Conservation (phyloP, 2,888 invertebrate species). For the Chymomyza fuscimana region DNA sequence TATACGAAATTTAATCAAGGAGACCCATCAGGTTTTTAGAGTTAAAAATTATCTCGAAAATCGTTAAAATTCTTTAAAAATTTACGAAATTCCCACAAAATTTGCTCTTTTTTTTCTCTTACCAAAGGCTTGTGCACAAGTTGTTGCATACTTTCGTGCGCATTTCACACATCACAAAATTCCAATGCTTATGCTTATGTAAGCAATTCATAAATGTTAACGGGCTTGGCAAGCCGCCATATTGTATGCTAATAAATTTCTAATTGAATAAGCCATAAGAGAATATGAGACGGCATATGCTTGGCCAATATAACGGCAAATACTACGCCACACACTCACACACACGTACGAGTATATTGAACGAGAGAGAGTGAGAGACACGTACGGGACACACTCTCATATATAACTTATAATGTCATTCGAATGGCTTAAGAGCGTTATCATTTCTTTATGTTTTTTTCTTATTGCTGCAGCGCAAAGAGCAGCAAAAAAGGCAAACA, state of each 20-base stretch:
- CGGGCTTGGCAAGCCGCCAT: conserved; percentile 13
- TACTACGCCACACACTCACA: background rate
- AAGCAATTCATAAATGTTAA: conserved; percentile 41
- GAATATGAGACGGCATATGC: conserved; percentile 13
- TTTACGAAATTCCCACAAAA: background rate
- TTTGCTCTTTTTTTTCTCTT: background rate
- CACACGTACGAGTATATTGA: background rate
- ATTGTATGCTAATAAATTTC: conserved; percentile 60
- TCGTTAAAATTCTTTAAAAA: background rate
- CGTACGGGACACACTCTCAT: conserved; percentile 22
- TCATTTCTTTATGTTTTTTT: conserved; percentile 62
- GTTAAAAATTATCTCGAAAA: too few relatives aligned
- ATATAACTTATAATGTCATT: conserved; percentile 62
- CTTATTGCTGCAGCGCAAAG: conserved; percentile 52
- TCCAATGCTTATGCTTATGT: conserved; percentile 19
- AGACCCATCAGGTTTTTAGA: too few relatives aligned
- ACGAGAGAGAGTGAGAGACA: background rate
- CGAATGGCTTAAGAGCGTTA: conserved; percentile 58
- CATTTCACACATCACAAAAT: conserved; percentile 42
- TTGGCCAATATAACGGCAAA: conserved; percentile 3
- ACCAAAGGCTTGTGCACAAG: conserved; percentile 10
- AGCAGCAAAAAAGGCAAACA: conserved; percentile 15
- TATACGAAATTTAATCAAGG: too few relatives aligned
- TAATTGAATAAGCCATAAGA: conserved; percentile 63
- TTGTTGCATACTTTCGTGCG: conserved; percentile 37